Percentiles rank a stretch among this genome's conserved stretches.
These are phyloP conservation scores for Gnathonemus longibarbis DNA, from an alignment of 2,113 vertebrate genomes.

Conservation along the genomic window DNA sequence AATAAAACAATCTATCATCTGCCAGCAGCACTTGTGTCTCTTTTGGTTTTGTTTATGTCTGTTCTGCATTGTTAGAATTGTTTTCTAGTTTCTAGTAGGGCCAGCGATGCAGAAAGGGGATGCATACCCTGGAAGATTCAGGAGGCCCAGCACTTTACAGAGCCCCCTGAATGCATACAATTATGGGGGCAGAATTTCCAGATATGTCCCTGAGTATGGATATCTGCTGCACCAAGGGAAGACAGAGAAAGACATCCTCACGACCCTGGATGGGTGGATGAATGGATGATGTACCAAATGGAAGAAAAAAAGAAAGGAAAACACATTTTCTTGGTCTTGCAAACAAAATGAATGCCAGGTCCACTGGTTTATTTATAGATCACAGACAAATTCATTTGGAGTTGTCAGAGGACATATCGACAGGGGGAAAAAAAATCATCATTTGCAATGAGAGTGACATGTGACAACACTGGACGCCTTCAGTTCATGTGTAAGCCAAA, in stretches of 20 bases:
- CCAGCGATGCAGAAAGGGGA: background rate
- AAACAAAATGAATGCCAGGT: background rate
- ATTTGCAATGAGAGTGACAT: background rate
- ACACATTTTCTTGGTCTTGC: background rate
- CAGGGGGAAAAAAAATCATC: background rate
- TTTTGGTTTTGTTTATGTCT: background rate
- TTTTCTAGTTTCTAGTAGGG: background rate
- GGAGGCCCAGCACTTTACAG: background rate
- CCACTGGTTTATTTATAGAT: background rate
- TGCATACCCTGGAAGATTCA: background rate
- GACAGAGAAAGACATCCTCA: background rate
- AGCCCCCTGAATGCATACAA: background rate
- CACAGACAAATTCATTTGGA: background rate
- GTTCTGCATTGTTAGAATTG: background rate
- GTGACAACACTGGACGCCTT: background rate
- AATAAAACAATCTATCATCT: constrained; percentile 68
- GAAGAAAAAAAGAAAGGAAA: background rate
- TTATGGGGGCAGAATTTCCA: background rate
- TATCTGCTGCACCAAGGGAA: background rate
- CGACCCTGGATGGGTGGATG: background rate
- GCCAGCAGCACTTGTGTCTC: constrained; percentile 23
- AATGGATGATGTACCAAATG: background rate
- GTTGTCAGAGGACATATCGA: background rate
- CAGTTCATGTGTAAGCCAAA: background rate
- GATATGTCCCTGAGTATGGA: background rate